Base-by-base conservation (phyloP, 37 sponge, comb jelly and placozoan genomes). In the Geodia barretti region DNA sequence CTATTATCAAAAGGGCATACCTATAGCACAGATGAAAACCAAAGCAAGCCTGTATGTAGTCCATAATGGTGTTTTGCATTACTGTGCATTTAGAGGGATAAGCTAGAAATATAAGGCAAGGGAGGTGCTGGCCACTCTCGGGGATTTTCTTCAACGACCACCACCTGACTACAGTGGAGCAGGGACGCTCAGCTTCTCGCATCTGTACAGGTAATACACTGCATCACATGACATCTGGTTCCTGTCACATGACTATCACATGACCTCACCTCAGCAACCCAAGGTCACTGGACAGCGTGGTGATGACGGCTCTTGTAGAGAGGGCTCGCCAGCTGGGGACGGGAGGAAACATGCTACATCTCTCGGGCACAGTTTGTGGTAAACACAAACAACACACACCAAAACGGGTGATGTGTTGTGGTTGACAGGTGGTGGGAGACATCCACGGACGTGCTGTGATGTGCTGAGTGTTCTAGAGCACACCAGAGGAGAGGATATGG, bases 391-490 rank as follows among this genome's bases (percentile, higher is more conserved):
- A 2, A 25, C 47, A 39, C 28, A 24, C 41, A 28, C 42, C 60
- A 4, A n/a, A n/a, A n/a, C n/a, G n/a, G n/a, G n/a, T n/a, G n/a
- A n/a, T n/a, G n/a, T n/a, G n/a, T n/a, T n/a, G n/a, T n/a, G n/a
- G n/a, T n/a, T n/a, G n/a, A n/a, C n/a, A 88, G 88, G 77, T 88
- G 31, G 73, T 88, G 26, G 88, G 88, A 11, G 88, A 88, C 60
- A 88, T 88, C 58, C 88, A 88, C 30, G 88, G 88, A 1, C 88
- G 40, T 88, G 83, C 47, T 88, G 83, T 77, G 88, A 88, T 69
- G 68, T 88, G 0, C 26, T 71, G 21, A 68, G 39, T 31, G 62
- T 88, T 20, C 76, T 88, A 34, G 64, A 60, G 21, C 39, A 47
- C 73, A 88, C 88, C 14, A n/a, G 19, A 24, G 77, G 75, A 4